Evolutionary conservation across 2,113 vertebrate species (phyloP), one percentile per base, ranked within the genome.

Genomic region (Thalassoma bifasciatum): DNA sequence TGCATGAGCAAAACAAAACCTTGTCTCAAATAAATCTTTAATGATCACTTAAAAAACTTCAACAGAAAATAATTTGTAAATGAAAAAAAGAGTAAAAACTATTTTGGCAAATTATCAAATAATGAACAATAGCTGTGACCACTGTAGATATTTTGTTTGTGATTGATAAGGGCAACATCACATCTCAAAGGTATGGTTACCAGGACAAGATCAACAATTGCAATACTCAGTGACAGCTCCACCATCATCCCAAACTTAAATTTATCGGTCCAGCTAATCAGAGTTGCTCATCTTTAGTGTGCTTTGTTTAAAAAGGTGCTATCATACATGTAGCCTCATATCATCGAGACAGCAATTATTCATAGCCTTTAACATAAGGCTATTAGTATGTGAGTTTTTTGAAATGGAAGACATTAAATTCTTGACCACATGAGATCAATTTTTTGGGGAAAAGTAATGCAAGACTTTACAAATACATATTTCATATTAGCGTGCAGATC

Each of bases 321-420:
- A 64, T 70, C 16, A 76, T 73, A 81, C 23, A 79, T 10, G 49
- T 46, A 75, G 57, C 47, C 56, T 44, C 21, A 26, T 23, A 60
- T 74, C 66, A 77, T 40, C n/a, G 53, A 60, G 38, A 23, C 24
- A 72, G 50, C 34, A 56, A 36, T 56, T 36, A 72, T 75, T 30
- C 19, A 56, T 26, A 64, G 62, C 54, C 30, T 58, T 12, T 56
- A 47, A 62, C 14, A 14, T 47, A 38, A 79, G 66, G 62, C 69
- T 64, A 52, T 21, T 44, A 72, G 76, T 60, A 81, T 59, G 63
- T 53, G 21, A 77, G 67, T 57, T 72, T 72, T 72, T 71, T 82
- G 19, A 85, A 81, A 76, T 88, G 90, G 87, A 91, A 89, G 90
- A 91, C 87, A 44, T 66, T 72, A 64, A 75, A 85, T 83, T 57